Conservation (phyloP, 1,140 invertebrate genomes). For the Drosophila willistoni region DNA sequence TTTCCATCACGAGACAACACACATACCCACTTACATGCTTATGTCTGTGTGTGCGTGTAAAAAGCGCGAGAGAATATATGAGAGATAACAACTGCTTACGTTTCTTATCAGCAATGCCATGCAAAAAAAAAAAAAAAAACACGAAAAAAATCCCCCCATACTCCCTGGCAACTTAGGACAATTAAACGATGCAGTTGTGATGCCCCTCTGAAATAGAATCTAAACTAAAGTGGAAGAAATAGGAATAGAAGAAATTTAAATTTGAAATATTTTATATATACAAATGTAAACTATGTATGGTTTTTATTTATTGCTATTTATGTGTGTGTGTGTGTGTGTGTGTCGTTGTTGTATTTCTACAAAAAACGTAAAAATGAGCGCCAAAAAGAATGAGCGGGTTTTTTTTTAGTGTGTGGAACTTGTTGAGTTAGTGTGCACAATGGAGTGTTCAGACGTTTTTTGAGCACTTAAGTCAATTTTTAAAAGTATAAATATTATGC, state of each 20-base stretch:
- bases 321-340: slow-evolving; percentile 16
- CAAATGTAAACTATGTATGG: slow-evolving; percentile 20
- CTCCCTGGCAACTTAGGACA: neutral
- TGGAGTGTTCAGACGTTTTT: no score
- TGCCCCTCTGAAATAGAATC: neutral
- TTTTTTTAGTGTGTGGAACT: slow-evolving; percentile 51
- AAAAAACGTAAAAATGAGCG: slow-evolving; percentile 36
- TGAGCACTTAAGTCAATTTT: no score
- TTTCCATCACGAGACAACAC: slow-evolving; percentile 63
- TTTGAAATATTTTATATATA: slow-evolving; percentile 34
- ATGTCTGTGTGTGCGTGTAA: neutral
- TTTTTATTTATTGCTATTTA: slow-evolving; percentile 57
- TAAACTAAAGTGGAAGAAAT: slow-evolving; percentile 11
- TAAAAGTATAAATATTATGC: no score
- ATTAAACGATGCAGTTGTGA: slow-evolving; percentile 6
- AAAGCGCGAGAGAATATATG: neutral
- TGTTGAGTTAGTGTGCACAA: slow-evolving; percentile 30
- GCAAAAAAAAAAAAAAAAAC: neutral
- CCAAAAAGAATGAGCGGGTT: slow-evolving; percentile 54
- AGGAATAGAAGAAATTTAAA: slow-evolving; percentile 43
- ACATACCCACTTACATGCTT: neutral
- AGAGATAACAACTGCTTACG: slow-evolving; percentile 43
- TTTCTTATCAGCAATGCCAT: slow-evolving; percentile 48
- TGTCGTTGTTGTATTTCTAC: neutral
- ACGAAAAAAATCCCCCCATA: neutral